Conservation (phyloP, 2,888 invertebrate species). For the Mesorhabditis belari region DNA sequence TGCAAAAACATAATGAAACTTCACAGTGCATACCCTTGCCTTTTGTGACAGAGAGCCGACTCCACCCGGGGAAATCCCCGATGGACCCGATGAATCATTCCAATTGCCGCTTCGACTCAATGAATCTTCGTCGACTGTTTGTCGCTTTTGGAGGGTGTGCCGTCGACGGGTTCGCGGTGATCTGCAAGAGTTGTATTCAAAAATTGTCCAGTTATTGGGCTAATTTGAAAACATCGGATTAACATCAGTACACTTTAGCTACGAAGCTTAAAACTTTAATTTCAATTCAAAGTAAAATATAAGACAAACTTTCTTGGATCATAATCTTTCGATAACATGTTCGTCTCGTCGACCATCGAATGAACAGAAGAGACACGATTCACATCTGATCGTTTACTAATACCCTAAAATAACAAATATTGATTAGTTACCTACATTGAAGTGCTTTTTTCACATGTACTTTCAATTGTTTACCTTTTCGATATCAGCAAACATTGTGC, state of each 20-base stretch:
- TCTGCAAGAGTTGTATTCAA: background rate
- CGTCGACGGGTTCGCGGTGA: background rate
- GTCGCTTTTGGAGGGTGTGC: constrained; percentile 29
- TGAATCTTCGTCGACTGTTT: constrained; percentile 40
- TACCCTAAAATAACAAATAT: background rate
- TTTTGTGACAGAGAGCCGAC: too few relatives aligned
- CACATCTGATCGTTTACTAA: constrained; percentile 14
- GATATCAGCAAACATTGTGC: constrained; percentile 36
- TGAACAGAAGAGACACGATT: constrained; percentile 30
- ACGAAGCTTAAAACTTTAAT: too few relatives aligned
- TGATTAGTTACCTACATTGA: background rate
- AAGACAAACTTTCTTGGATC: background rate
- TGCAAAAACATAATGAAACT: too few relatives aligned
- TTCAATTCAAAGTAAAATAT: background rate
- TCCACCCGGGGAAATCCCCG: background rate
- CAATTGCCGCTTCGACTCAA: constrained; percentile 27
- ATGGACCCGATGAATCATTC: constrained; percentile 11
- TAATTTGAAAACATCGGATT: too few relatives aligned
- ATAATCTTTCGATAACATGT: constrained; percentile 1
- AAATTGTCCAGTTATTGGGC: background rate
- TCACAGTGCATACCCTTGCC: too few relatives aligned
- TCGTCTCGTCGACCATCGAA: constrained; percentile 35
- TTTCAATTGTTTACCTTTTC: constrained; percentile 18
- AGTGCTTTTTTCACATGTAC: too few relatives aligned
- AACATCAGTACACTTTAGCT: too few relatives aligned